phyloP scores from a whole-genome alignment of 2,113 vertebrate species.

The Panthera uncia region DNA sequence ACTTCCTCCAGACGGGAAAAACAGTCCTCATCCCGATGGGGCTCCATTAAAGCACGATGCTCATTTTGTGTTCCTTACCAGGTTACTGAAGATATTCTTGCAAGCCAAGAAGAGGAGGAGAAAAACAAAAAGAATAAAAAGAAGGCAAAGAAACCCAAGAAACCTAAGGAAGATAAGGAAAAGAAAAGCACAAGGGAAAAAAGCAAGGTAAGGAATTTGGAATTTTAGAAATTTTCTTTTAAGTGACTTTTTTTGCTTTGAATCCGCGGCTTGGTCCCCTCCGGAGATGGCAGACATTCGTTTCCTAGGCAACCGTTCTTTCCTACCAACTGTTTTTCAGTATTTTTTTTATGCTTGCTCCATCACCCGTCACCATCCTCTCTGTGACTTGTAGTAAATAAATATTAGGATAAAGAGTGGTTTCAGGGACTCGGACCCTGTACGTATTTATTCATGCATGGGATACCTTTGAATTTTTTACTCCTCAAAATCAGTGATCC shows the following conservation, averaged over 20 bases:
- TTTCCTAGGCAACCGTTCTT: neutral
- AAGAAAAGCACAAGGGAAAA: conserved; percentile 66
- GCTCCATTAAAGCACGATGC: fast-evolving
- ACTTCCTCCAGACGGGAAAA: neutral
- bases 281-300: fast-evolving
- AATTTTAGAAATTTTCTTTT: neutral
- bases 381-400: neutral
- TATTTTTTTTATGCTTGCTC: neutral
- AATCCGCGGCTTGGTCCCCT: neutral
- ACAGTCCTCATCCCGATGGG: fast-evolving
- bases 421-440: neutral
- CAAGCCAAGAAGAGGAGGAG: conserved; percentile 86
- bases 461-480: neutral
- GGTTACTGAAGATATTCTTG: conserved; percentile 88
- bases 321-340: fast-evolving
- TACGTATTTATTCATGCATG: neutral
- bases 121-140: conserved; percentile 82
- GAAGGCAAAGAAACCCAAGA: conserved; percentile 74
- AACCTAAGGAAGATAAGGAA: conserved; percentile 63
- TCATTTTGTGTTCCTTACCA: conserved; percentile 69
- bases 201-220: conserved; percentile 65
- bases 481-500: neutral
- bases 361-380: neutral
- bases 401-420: neutral
- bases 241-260: neutral